Evolutionary conservation across 2,797 vertebrate genomes (phyloP), one percentile per base, ranked within the genome.

Genomic region (Sebastes nivosus): DNA sequence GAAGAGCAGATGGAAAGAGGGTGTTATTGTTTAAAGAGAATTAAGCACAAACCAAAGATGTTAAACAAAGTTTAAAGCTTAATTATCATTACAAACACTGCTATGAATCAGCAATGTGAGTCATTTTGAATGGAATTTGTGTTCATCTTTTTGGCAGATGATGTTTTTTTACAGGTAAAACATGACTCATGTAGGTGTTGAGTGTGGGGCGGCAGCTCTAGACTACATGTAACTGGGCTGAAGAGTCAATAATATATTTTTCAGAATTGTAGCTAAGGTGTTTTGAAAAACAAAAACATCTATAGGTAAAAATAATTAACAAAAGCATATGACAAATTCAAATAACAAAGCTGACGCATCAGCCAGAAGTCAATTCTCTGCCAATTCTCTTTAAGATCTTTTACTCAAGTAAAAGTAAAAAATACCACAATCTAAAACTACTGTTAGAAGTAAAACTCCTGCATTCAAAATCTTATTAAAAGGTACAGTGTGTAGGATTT

Each of bases 11-110:
- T 4, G 18, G 66, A 81, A 71, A 73, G 34, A 65, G 42, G 54
- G 70, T 65, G 13, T 65, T 61, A 71, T 87, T 81, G 66, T 30
- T 75, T 24, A n/a, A 16, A 61, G 68, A 72, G 55, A 29, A 29
- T 25, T 2, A 14, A 67, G 10, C 18, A 65, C 25, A 25, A 42
- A 13, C 67, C 34, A 58, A 0, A 65, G n/a, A 50, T 0, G 6
- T 42, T 38, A 73, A 73, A 29, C 29, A 55, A 55, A 30, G 57
- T 24, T n/a, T n/a, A n/a, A n/a, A n/a, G n/a, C 3, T 22, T 54
- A 2, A 27, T 36, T 16, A 24, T 5, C n/a, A 67, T 30, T 20
- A 38, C 5, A 29, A 68, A 59, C 25, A 24, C 61, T 16, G 8
- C 42, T 38, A 14, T 36, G 8, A 22, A 30, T 59, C 0, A 75